These are phyloP conservation scores for Drosophila cyrtoloma DNA, from an alignment of 2,888 invertebrate species.

Conservation along the genomic window DNA sequence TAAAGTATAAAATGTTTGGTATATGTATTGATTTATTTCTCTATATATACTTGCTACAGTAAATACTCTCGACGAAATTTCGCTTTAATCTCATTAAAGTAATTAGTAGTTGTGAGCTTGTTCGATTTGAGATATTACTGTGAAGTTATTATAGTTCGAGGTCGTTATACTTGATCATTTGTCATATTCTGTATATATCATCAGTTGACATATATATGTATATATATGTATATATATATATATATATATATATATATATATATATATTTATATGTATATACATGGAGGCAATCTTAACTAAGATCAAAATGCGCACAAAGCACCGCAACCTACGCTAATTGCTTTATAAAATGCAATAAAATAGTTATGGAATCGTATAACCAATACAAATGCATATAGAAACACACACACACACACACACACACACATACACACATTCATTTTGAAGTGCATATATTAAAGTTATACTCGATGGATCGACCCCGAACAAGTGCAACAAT, in stretches of 20 bases:
- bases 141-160: slow-evolving; percentile 13
- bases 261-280: slow-evolving; percentile 32
- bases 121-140: neutral
- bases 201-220: slow-evolving; percentile 11
- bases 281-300: slow-evolving; percentile 53
- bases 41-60: neutral
- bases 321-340: slow-evolving; percentile 60
- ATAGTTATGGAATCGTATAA: slow-evolving; percentile 39
- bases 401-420: slow-evolving; percentile 29
- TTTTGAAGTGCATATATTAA: slow-evolving; percentile 49
- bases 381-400: slow-evolving; percentile 10
- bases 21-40: no score
- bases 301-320: slow-evolving; percentile 49
- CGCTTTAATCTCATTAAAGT: neutral
- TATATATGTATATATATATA: no score
- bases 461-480: slow-evolving; percentile 50
- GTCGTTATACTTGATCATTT: slow-evolving; percentile 36
- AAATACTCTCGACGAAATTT: neutral
- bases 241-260: slow-evolving; percentile 7
- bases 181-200: slow-evolving; percentile 37
- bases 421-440: slow-evolving; percentile 21
- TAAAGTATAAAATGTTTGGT: neutral
- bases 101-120: neutral
- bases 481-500: slow-evolving; percentile 56
- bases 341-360: slow-evolving; percentile 54